Base-by-base conservation (phyloP, 2,113 vertebrate genomes). In the Perccottus glenii region DNA sequence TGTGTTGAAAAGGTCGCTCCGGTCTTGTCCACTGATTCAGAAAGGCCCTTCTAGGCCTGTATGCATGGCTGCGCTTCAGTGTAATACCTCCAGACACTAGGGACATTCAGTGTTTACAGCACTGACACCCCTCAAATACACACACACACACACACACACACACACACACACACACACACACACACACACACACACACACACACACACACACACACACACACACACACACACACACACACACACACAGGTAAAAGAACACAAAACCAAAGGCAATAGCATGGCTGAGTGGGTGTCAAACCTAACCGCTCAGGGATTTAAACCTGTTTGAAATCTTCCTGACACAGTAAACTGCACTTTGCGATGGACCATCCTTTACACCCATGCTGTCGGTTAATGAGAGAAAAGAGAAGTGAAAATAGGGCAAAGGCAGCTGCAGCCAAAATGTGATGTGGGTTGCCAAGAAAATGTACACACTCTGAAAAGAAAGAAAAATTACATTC, bases 1-100 rank as follows among this genome's bases (percentile, higher is more conserved):
- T 67, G 79, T 77, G 79, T 68, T 87, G 89, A 91, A 91, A 91
- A 91, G 88, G 86, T 91, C 74, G 15, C 75, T 15, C 51, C 52
- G 46, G 81, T 87, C 56, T 63, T 85, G 85, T 83, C 86, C 78
- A 81, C 75, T 85, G 83, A 81, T 80, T 87, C 75, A 85, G 83
- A 86, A 89, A 86, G 87, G 57, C 75, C 86, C 85, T 88, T 70
- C 78, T n/a, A 83, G 89, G 83, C 77, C 79, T 66, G 58, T 75
- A 76, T 82, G 82, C 85, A 82, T 80, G 85, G 83, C 70, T 72
- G 68, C 43, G 67, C 83, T 83, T 83, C 75, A 87, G 85, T 83
- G 86, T 85, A 83, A 89, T 87, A 85, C 75, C 80, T 82, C 73
- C 52, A 88, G 83, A 87, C 85, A 83, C 77, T 12, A 11, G 81